Percentiles rank a stretch among this genome's conserved stretches.
phyloP scores from a whole-genome alignment of 2,888 invertebrate genomes.

The Crioceris asparagi region DNA sequence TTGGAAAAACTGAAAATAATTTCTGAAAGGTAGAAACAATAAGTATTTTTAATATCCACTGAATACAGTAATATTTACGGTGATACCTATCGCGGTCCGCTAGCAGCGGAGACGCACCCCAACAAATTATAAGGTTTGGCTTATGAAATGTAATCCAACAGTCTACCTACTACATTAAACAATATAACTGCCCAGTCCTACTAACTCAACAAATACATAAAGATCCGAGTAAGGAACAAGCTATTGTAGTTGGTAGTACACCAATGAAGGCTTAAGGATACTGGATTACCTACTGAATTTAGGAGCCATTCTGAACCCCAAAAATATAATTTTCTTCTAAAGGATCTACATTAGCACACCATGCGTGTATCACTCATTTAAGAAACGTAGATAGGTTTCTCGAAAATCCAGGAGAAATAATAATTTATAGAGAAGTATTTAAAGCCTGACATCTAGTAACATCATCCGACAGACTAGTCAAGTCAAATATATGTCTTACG shows the following conservation, averaged over 20 bases:
- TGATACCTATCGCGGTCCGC: too few species aligned
- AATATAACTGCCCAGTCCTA: too few species aligned
- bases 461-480: not conserved
- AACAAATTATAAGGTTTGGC: too few species aligned
- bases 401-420: not conserved
- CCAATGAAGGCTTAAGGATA: not conserved
- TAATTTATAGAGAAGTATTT: not conserved
- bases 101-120: too few species aligned
- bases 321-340: constrained; percentile 8
- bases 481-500: constrained; percentile 2
- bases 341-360: not conserved
- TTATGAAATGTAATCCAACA: too few species aligned
- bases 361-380: not conserved
- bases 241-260: constrained; percentile 8
- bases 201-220: constrained; percentile 1
- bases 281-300: constrained; percentile 1
- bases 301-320: constrained; percentile 10
- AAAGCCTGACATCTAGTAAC: not conserved
- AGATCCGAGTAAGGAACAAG: constrained; percentile 9
- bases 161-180: too few species aligned
- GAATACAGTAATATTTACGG: too few species aligned
- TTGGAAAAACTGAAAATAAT: too few species aligned
- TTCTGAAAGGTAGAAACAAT: too few species aligned
- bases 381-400: not conserved
- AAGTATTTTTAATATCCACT: too few species aligned